Evolutionary conservation across 2,113 vertebrate genomes (phyloP).

Genomic region (Barnardius zonarius): DNA sequence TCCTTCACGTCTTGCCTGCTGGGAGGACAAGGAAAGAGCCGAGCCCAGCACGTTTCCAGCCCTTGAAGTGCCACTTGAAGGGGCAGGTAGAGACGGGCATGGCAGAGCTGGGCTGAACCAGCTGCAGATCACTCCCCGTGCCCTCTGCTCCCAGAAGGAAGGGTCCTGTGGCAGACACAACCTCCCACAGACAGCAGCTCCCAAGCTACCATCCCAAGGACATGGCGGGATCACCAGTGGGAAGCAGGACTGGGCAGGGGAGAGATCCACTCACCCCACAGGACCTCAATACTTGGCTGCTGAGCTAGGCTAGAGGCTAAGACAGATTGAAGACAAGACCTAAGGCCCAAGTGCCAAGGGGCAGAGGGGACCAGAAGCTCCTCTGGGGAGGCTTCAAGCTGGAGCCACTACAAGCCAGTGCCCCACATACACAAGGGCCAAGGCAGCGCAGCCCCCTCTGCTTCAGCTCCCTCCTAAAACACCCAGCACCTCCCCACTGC

Average conservation of each 20-base stretch:
- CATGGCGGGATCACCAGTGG: rapidly evolving
- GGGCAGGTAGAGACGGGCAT: not conserved
- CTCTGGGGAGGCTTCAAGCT: not conserved
- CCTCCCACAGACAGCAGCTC: not conserved
- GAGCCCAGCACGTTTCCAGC: constrained; percentile 52
- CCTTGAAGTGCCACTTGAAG: not conserved
- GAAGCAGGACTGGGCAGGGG: not conserved
- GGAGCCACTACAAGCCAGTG: not conserved
- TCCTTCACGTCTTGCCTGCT: not conserved
- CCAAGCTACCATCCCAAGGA: not conserved
- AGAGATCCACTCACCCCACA: not conserved
- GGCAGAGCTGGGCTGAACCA: not conserved
- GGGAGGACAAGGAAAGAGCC: constrained; percentile 22
- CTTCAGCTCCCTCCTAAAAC: not conserved
- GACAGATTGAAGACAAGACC: not conserved
- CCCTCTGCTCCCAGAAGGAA: not conserved
- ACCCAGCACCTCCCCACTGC: not conserved
- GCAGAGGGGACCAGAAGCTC: not conserved
- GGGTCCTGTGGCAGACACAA: not conserved
- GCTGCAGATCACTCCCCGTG: rapidly evolving
- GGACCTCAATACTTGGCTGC: not conserved
- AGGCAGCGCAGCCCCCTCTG: not conserved
- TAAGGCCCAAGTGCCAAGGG: not conserved
- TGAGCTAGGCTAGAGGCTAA: not conserved
- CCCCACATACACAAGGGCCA: rapidly evolving